Percentiles rank a stretch among this genome's conserved stretches.
Evolutionary conservation across 2,888 invertebrate species (phyloP).

Genomic region (Harpagoxenus sublaevis): DNA sequence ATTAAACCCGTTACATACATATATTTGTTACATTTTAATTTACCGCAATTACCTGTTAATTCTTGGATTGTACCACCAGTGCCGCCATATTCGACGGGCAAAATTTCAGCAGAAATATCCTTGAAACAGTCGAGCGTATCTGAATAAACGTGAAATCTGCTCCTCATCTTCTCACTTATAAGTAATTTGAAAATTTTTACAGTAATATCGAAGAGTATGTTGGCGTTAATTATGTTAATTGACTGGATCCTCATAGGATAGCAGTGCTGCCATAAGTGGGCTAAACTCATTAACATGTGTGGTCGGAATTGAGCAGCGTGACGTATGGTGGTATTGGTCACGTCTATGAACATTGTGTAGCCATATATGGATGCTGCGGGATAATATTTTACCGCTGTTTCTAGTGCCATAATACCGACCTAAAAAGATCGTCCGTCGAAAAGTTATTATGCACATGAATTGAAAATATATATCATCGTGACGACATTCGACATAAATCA

Average conservation of each 20-base stretch:
- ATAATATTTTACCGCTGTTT: conserved; percentile 87
- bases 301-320: conserved; percentile 89
- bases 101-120: conserved; percentile 86
- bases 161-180: conserved; percentile 88
- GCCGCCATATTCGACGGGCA: conserved; percentile 89
- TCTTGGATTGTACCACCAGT: conserved; percentile 80
- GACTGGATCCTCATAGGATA: conserved; percentile 90
- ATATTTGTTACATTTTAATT: too few species aligned
- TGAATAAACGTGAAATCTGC: conserved; percentile 88
- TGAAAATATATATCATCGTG: background rate
- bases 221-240: conserved; percentile 91
- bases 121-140: conserved; percentile 85
- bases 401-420: conserved; percentile 89
- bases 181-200: conserved; percentile 89
- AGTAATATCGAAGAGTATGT: conserved; percentile 87
- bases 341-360: conserved; percentile 89
- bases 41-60: too few species aligned
- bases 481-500: background rate
- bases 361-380: conserved; percentile 87
- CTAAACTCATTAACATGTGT: conserved; percentile 88
- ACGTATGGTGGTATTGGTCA: conserved; percentile 87
- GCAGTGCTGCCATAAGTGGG: conserved; percentile 89
- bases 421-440: conserved; percentile 56
- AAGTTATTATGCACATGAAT: background rate
- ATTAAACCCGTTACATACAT: too few species aligned